Conservation (phyloP, 2,113 vertebrate genomes). For the Triplophysa siluroides region DNA sequence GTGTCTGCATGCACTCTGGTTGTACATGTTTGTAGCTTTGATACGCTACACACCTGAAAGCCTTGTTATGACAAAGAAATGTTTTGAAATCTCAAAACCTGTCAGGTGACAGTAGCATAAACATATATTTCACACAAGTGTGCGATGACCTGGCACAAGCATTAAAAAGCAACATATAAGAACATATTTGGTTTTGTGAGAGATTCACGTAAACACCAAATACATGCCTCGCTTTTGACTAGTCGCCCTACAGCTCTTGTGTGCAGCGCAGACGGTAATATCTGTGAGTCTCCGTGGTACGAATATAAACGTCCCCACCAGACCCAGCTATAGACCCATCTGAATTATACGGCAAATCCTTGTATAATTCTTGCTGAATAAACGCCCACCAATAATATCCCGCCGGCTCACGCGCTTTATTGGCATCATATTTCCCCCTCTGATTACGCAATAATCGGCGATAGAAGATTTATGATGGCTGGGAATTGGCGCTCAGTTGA, state of each 20-base stretch:
- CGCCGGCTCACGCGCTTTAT: constrained; percentile 31
- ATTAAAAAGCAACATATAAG: background rate
- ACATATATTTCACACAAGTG: background rate
- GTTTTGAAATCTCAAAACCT: constrained; percentile 20
- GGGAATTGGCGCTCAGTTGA: constrained; percentile 16
- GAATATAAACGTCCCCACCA: constrained; percentile 39
- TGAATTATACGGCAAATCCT: constrained; percentile 36
- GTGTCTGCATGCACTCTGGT: constrained; percentile 37
- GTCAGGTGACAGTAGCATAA: background rate
- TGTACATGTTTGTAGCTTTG: background rate
- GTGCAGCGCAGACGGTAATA: background rate
- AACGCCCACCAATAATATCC: constrained; percentile 27
- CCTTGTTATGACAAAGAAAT: constrained; percentile 24
- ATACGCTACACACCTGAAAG: background rate
- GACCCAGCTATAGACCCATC: constrained; percentile 21
- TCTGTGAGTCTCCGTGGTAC: constrained; percentile 20
- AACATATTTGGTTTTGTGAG: background rate
- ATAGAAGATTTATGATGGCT: constrained; percentile 45
- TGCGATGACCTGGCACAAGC: background rate
- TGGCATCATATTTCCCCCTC: constrained; percentile 40
- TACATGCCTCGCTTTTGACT: background rate
- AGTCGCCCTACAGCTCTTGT: background rate
- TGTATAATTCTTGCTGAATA: constrained; percentile 35
- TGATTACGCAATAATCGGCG: constrained; percentile 37
- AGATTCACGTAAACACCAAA: background rate